Evolutionary conservation across 2,797 vertebrate species (phyloP), one percentile per base, ranked within the genome.

Genomic region (Neosalanx taihuensis): DNA sequence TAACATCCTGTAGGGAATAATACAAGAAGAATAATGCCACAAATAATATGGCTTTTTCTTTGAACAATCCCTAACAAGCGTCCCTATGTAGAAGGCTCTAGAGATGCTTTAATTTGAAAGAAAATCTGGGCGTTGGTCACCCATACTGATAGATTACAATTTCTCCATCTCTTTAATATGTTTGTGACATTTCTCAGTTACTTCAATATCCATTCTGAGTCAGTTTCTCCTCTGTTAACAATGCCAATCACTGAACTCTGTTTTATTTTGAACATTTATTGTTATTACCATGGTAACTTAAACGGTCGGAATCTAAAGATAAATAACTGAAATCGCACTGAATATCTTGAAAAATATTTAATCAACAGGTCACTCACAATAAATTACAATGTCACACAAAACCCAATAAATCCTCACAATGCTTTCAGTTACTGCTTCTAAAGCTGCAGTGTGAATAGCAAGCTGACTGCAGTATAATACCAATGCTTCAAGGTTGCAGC

Each of bases 171-270:
- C 68, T 23, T 20, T 20, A 33, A 23, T 53, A 64, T 68, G 3
- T 33, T 0, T 0, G 20, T 61, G 58, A 29, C 35, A 33, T 71
- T 65, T 63, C 13, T 64, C 56, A n/a, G 17, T 72, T 74, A 53
- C 67, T 73, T 69, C 31, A 9, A 30, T 67, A 69, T 76, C 49
- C 62, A 5, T 65, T 57, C n/a, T 20, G 62, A 58, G 56, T 7
- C 35, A 30, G 63, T 72, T 53, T 72, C 67, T 70, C 26, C 60
- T 59, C 31, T 70, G 10, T 67, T 74, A 65, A 30, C 71, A 58
- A 46, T 51, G 23, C 70, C 58, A 62, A 6, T 74, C 63, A 74
- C 67, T 46, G 35, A 26, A 13, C 31, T n/a, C 4, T 26, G 33
- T 17, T 53, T 53, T n/a, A 53, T 53, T 53, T 17, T 17, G 51